Percentiles rank a stretch among this genome's conserved stretches.
These are phyloP conservation scores for Mylabris sibirica DNA, from an alignment of 2,888 invertebrate species.

Conservation along the genomic window DNA sequence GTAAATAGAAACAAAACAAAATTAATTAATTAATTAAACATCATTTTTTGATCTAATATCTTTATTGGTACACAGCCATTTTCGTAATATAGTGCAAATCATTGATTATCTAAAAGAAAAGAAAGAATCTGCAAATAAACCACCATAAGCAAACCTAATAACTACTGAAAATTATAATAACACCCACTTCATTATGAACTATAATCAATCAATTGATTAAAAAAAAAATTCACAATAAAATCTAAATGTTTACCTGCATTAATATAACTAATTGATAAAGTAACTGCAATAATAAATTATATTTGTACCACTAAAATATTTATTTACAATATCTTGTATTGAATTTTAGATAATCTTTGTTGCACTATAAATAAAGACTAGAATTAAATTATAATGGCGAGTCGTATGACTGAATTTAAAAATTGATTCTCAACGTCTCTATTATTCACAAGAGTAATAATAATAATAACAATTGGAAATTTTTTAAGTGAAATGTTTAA, in stretches of 20 bases:
- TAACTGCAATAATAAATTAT: neutral
- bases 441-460: constrained; percentile 17
- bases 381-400: constrained; percentile 55
- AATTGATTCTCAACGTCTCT: constrained; percentile 14
- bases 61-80: constrained; percentile 61
- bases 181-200: neutral
- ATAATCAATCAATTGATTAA: neutral
- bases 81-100: constrained; percentile 45
- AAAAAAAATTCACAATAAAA: neutral
- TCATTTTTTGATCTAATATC: constrained; percentile 40
- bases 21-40: neutral
- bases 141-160: neutral
- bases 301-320: constrained; percentile 1
- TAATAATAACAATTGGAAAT: neutral
- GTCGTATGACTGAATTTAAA: constrained; percentile 44
- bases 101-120: constrained; percentile 27
- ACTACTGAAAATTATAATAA: neutral
- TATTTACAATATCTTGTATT: neutral
- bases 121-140: neutral
- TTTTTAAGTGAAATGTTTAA: constrained; percentile 48
- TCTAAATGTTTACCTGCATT: too few species aligned
- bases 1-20: neutral
- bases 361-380: constrained; percentile 49
- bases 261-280: too few species aligned
- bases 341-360: constrained; percentile 26